Base-by-base conservation (phyloP, 2,113 vertebrate species). In the Gallinago undulata region DNA sequence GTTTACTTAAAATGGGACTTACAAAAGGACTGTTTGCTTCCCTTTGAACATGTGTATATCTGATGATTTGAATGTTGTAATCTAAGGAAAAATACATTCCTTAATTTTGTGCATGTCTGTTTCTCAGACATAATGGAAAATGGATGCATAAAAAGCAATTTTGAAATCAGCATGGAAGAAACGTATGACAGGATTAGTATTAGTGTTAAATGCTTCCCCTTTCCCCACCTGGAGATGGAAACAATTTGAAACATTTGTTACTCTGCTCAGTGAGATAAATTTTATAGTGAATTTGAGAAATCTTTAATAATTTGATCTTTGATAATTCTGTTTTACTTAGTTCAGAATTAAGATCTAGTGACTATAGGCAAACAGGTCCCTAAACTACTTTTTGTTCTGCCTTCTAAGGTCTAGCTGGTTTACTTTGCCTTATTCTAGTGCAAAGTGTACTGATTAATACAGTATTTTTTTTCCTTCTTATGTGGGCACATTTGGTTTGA, bases 401-500 rank as follows among this genome's bases (percentile, higher is more conserved):
- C 47, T 94, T 90, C 75, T 90, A 74, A 96, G 73, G 47, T 79
- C 47, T 89, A 81, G 31, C n/a, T 80, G 81, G 2, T 90, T 93
- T 90, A 37, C 78, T 95, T 95, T 92, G 66, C 70, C 72, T 31
- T 93, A 66, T 79, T 83, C 80, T 95, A 90, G 78, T 86, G 73
- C 85, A 95, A 87, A 93, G 90, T 93, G 63, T 89, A 93, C 80
- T 88, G 94, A 98, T 93, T 96, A 96, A 97, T 90, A 60, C 89
- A 93, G 82, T 84, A 41, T 63, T 84, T 94, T 97, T 97, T 94
- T 92, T 86, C 86, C 84, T 94, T 72, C 84, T 79, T 97, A 95
- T 97, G 97, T 97, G 96, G 97, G 97, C 97, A 97, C 75, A 59
- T 91, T 93, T 93, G 91, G 87, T 89, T 96, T 97, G 68, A 87